Conservation (phyloP, 2,888 invertebrate species). For the Epinotia brunnichana region DNA sequence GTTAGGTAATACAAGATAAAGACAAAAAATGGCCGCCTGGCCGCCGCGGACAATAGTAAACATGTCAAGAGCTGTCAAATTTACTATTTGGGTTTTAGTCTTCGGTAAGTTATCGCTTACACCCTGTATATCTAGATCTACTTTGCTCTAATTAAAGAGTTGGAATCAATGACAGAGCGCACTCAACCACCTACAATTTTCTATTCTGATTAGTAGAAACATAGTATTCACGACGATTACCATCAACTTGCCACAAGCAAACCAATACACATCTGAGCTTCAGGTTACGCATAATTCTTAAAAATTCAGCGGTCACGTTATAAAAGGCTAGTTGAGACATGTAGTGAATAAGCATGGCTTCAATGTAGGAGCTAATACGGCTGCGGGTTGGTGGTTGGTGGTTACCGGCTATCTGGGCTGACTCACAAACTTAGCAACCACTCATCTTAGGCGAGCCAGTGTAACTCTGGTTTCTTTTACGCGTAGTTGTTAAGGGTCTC, state of each 20-base stretch:
- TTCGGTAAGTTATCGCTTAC: no score
- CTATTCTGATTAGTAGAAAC: neutral
- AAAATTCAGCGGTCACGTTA: neutral
- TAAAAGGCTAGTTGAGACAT: neutral
- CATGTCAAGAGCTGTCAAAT: no score
- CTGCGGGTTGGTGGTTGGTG: constrained; percentile 15
- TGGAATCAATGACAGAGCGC: neutral
- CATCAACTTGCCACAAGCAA: neutral
- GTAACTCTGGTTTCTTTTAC: neutral
- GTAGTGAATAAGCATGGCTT: neutral
- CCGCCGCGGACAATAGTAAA: no score
- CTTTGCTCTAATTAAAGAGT: neutral
- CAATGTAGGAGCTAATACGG: constrained; percentile 7
- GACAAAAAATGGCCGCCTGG: no score
- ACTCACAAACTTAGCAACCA: neutral
- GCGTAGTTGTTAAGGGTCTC: neutral
- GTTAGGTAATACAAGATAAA: no score
- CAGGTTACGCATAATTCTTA: neutral
- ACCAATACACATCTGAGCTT: neutral
- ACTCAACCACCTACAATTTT: neutral
- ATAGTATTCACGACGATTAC: neutral
- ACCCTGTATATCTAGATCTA: neutral
- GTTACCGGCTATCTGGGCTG: constrained; percentile 2
- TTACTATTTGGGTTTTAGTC: no score
- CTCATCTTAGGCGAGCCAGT: neutral